These are phyloP conservation scores for Pogonomyrmex californicus DNA, from an alignment of 1,140 invertebrate genomes.

Conservation along the genomic window DNA sequence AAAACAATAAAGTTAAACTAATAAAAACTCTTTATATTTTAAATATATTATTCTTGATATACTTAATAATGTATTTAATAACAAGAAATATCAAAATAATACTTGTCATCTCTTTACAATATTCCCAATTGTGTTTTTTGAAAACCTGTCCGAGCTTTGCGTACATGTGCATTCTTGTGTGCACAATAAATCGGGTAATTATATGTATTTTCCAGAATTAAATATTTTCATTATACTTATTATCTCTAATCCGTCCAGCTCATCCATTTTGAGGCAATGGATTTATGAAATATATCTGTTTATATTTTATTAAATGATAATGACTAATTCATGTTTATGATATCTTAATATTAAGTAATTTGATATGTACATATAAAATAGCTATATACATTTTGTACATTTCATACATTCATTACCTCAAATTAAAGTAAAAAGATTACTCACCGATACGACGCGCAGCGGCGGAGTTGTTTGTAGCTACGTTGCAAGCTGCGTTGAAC, in stretches of 20 bases:
- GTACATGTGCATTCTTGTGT: neutral
- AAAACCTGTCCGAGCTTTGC: neutral
- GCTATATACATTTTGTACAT: neutral
- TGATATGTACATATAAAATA: neutral
- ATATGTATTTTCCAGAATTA: neutral
- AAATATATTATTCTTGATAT: neutral
- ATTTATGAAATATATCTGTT: neutral
- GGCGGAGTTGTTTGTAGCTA: slow-evolving; percentile 1
- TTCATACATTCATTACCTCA: neutral
- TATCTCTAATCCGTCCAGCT: neutral
- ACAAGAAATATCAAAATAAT: neutral
- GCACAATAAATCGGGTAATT: neutral
- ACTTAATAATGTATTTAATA: neutral
- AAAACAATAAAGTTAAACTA: neutral
- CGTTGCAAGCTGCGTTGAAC: neutral
- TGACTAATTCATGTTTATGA: no score
- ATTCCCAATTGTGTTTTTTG: neutral
- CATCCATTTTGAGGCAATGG: neutral
- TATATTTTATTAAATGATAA: neutral
- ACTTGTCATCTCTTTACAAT: neutral
- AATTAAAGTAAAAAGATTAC: neutral
- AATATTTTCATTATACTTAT: neutral
- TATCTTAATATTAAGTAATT: neutral
- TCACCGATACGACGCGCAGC: neutral
- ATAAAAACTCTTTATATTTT: neutral